Base-by-base conservation (phyloP, 2,797 vertebrate species). In the Hapalemur alaotrensis region DNA sequence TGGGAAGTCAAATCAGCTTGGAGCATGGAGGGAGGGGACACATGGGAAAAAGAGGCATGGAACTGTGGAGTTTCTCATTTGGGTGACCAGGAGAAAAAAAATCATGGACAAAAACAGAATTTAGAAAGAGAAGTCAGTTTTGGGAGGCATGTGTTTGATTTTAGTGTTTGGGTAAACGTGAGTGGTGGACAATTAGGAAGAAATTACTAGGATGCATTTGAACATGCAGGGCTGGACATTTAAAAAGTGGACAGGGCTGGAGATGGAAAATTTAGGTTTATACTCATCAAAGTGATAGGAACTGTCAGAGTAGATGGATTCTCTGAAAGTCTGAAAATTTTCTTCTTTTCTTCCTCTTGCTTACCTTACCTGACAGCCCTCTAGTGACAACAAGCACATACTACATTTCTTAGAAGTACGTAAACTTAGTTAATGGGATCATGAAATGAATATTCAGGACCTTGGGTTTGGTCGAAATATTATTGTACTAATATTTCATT, bases 321-420 rank as follows among this genome's bases (percentile, higher is more conserved):
- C 38, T 91, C 43, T 92, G 50, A 89, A 75, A 89, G 59, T n/a
- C 43, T 92, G 50, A 89, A 75, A 89, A 67, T n/a, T 85, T 83
- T 70, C 11, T 57, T 5, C 13, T 28, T 88, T 95, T 83, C 54
- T 91, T 93, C 28, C 61, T 78, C 25, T 81, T 92, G 81, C 46
- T 93, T 89, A 80, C 28, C 83, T 92, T 92, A 91, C 59, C 76
- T 95, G 57, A 96, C 41, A 84, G 95, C 79, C 63, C 88, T 92
- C 80, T 94, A 91, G 89, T 94, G 96, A 96, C 87, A 96, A 82
- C 17, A 96, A 91, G 46, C 22, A 79, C 38, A 75, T 17, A 86
- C 23, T 79, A 90, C 80, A 75, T 88, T 82, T 87, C 54, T 73
- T 38, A 75, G 76, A 83, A 93, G 46, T 82, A 30, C 76, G 22